Evolutionary conservation across 2,888 invertebrate species (phyloP).

Genomic region (Orgyia antiqua): DNA sequence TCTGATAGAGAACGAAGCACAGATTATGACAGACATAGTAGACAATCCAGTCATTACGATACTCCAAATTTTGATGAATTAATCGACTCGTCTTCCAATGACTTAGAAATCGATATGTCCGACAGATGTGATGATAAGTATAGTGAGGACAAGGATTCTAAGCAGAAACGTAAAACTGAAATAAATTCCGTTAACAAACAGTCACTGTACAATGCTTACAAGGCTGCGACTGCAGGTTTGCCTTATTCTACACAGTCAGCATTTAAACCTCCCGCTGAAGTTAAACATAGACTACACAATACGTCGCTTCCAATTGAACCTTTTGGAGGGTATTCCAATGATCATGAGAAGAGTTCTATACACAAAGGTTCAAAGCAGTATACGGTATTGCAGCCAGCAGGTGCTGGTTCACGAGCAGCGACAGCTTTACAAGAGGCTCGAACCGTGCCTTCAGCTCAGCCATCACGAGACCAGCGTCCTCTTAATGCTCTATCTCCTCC

Average conservation of each 20-base stretch:
- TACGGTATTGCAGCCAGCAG: slow-evolving; percentile 91
- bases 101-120: slow-evolving; percentile 88
- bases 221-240: slow-evolving; percentile 73
- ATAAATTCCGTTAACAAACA: slow-evolving; percentile 69
- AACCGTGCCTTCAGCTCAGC: slow-evolving; percentile 69
- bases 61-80: slow-evolving; percentile 86
- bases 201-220: slow-evolving; percentile 75
- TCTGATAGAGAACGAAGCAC: slow-evolving; percentile 57
- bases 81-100: slow-evolving; percentile 87
- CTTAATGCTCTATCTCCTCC: slow-evolving; percentile 84
- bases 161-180: slow-evolving; percentile 72
- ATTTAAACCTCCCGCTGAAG: slow-evolving; percentile 86
- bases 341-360: slow-evolving; percentile 58
- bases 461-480: slow-evolving; percentile 67
- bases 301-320: slow-evolving; percentile 80
- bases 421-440: slow-evolving; percentile 88
- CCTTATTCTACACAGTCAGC: slow-evolving; percentile 88
- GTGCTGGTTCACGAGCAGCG: slow-evolving; percentile 87
- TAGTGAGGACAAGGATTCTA: slow-evolving; percentile 74
- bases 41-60: slow-evolving; percentile 81
- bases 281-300: slow-evolving; percentile 73
- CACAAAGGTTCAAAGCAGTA: slow-evolving; percentile 85
- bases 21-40: slow-evolving; percentile 62
- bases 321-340: slow-evolving; percentile 84
- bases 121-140: slow-evolving; percentile 82